Evolutionary conservation across 1,140 invertebrate species (phyloP), one percentile per base, ranked within the genome.

Genomic region (Leptonema lineaticorne): DNA sequence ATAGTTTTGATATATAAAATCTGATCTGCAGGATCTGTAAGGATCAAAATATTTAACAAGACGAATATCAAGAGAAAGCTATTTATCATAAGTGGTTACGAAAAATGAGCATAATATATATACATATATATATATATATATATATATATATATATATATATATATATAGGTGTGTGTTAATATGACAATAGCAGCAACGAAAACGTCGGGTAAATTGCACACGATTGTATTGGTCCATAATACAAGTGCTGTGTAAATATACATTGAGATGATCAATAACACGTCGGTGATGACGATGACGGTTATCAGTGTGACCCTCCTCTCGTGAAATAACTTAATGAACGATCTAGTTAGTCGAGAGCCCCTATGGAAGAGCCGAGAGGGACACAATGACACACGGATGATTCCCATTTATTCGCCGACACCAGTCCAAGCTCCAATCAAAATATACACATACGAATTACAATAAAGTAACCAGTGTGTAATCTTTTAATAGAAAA

Each of bases 371-470:
- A n/a, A 3, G 30, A 28, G 16, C 57, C n/a, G 45, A 64, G 62
- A 9, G 18, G 46, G 46, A 16, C 22, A 50, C 45, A 26, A 64
- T 50, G 62, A 64, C 22, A n/a, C n/a, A 64, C 70, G 70, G 70
- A 71, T 71, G 67, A 64, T 71, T 69, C 67, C 67, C 45, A 71
- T 71, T 71, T 71, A 68, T 65, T 65, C 62, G 41, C 58, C 62
- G 60, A 46, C 66, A 60, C 53, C 37, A 62, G 62, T 63, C 60
- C 60, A 67, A 71, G 67, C 70, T 65, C 26, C 63, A 64, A 66
- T 69, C 62, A 71, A 68, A 71, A 71, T 63, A 69, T n/a, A n/a
- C n/a, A n/a, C 60, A 63, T 64, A 53, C 37, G 57, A 68, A 68
- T 66, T n/a, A n/a, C n/a, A 68, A 29, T 20, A 27, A 60, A 62